Base-by-base conservation (phyloP, 2,888 invertebrate genomes). In the Branchipolynoe longqiensis region DNA sequence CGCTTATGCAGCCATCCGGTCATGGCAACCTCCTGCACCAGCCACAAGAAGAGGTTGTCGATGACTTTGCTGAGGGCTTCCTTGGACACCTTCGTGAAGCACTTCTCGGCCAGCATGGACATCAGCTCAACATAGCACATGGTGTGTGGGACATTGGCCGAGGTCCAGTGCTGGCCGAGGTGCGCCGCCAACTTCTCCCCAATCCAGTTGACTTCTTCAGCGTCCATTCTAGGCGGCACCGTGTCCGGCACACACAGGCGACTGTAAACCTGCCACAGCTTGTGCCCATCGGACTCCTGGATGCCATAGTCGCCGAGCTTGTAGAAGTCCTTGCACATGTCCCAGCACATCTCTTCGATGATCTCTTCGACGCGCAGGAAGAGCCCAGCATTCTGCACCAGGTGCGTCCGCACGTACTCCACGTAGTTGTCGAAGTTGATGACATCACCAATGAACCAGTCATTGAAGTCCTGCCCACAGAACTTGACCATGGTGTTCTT, bases 261-360 rank as follows among this genome's bases (percentile, higher is more conserved):
- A 58, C 87, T 88, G 78, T 62, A 81, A 28, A 89, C 86, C 56
- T 86, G 69, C 89, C 89, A 89, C 6, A 87, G 69, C 36, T 87
- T 85, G 25, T 64, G 38, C 0, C 85, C 12, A 14, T 83, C 64
- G 0, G 69, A 25, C 25, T 87, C 86, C 12, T 28, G 18, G 2
- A 88, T 33, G 12, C 33, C 69, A 31, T 40, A 48, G 28, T 25
- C 12, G 22, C 18, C 6, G 18, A 69, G 31, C 14, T 28, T 64
- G 84, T 84, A 84, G 41, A 69, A 33, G 12, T 28, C n/a, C 41
- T 73, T 64, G 31, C 84, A 41, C 28, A 25, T 8, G 18, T 73
- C 82, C 59, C 62, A 85, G 56, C 73, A 85, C 31, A 31, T 48
- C 22, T 41, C 48, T 41, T 84, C 84, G 12, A 84, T 84, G 4